Evolutionary conservation across 2,888 invertebrate species (phyloP), one percentile per base, ranked within the genome.

Genomic region (Heliconius aoede): DNA sequence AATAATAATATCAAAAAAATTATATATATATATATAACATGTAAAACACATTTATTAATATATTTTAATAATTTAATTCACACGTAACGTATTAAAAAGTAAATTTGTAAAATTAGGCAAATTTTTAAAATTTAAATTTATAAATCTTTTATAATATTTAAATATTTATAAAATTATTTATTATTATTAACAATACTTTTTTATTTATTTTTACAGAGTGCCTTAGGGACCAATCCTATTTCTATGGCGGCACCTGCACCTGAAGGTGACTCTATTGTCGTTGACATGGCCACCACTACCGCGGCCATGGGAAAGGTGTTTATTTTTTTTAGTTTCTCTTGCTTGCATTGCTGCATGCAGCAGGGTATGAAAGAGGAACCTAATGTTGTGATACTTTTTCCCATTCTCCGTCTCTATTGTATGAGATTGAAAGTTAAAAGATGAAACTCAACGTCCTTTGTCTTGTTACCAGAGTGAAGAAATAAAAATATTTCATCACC

Each of bases 201-300:
- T n/a, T 58, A 21, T 69, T 24, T 58, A 11, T 26, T 13, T 72
- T 88, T 24, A n/a, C 86, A 96, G 95, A 93, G 96, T 8, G 96
- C 96, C 0, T 89, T 98, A 32, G 99, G 99, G n/a, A 99, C 99
- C 0, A 99, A 99, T 90, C 99, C 99, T 0, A 87, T 99, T 28
- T 95, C 97, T 0, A 86, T 99, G 79, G 98, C 97, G 0, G 98
- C 98, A 0, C 96, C 97, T 0, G 96, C 95, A 1, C 87, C 90
- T 0, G 91, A 95, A 30, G 96, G 95, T 0, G 98, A 98, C 84
- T 95, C 96, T 74, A 97, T 98, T 85, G 95, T 98, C 0, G 94
- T 99, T 21, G 99, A 99, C 86, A 97, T 99, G 98, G 99, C 99
- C 0, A 98, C 98, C 0, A 98, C 99, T 0, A 96, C 98, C 0